Evolutionary conservation across 2,797 vertebrate genomes (phyloP), one percentile per base, ranked within the genome.

Genomic region (Arnoldichthys spilopterus): DNA sequence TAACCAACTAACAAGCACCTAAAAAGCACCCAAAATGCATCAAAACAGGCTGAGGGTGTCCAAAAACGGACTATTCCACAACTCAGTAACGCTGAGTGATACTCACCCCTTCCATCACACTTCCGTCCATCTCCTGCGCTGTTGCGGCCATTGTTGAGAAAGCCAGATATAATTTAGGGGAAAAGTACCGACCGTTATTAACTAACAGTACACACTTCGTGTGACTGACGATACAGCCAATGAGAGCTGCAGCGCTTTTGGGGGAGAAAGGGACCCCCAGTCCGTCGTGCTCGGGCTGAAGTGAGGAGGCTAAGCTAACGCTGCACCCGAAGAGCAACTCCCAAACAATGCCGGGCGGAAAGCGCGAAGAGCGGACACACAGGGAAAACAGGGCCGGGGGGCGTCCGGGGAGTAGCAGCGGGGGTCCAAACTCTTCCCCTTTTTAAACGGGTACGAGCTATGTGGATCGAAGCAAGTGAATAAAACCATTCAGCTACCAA

Each of bases 51-150:
- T 34, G 24, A 24, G 8, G 61, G 30, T 18, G 24, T 3, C 3
- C 30, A 20, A 64, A 40, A 13, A 40, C 34, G 13, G 12, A 0
- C 2, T 37, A 8, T 37, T 34, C 7, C 6, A 8, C 9, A n/a
- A 63, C n/a, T n/a, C 28, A 37, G 28, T 20, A 11, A 18, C 32
- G 13, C 11, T 9, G 32, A 62, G 66, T 91, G n/a, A n/a, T n/a
- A 89, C 96, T 97, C 88, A 98, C 97, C 89, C 97, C 97, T 88
- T 99, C 97, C 97, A 98, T 94, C 79, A 97, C 90, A 77, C 96
- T 95, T 81, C 97, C 97, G 87, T 99, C 97, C 61, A 98, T 92
- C 78, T 97, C 95, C 73, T 93, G 40, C 58, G 82, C 78, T 7
- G 88, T 84, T 6, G 91, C 83, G 43, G 92, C 93, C 89, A 90